Percentiles rank a stretch among this genome's conserved stretches.
phyloP scores from a whole-genome alignment of 2,888 invertebrate genomes.

The Tenthredo livida region DNA sequence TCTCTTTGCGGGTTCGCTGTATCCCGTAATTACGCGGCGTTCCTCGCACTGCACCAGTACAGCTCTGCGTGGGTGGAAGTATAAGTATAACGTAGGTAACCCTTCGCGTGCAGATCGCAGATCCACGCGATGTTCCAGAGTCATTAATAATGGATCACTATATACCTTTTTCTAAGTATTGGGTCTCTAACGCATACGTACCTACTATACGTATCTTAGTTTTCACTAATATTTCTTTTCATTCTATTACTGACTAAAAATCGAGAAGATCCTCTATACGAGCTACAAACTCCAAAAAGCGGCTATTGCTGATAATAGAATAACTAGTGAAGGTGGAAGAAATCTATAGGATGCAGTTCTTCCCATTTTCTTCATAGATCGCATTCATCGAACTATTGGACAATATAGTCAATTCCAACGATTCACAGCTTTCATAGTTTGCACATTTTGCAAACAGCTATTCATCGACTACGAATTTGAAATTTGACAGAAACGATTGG shows the following conservation, averaged over 20 bases:
- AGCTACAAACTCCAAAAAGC: neutral
- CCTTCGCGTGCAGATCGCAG: conserved; percentile 13
- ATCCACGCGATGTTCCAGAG: conserved; percentile 15
- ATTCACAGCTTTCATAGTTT: neutral
- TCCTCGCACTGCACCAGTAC: neutral
- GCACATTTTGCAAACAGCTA: neutral
- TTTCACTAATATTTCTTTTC: neutral
- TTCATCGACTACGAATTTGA: too few relatives aligned
- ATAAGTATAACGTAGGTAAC: conserved; percentile 16
- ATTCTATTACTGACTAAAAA: neutral
- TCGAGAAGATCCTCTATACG: neutral
- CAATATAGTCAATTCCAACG: neutral
- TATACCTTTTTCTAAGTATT: neutral
- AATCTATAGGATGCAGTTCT: neutral
- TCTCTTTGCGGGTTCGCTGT: conserved; percentile 18
- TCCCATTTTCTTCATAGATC: neutral
- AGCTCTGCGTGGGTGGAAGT: conserved; percentile 22
- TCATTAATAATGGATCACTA: conserved; percentile 19
- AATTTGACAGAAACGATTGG: neutral
- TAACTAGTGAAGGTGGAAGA: neutral
- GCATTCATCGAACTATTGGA: neutral
- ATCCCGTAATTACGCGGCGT: conserved; percentile 47
- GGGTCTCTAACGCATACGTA: neutral
- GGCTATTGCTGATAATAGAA: neutral
- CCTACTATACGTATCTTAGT: neutral